phyloP scores from a whole-genome alignment of 2,797 vertebrate genomes.

The Halcyon smyrnensis region DNA sequence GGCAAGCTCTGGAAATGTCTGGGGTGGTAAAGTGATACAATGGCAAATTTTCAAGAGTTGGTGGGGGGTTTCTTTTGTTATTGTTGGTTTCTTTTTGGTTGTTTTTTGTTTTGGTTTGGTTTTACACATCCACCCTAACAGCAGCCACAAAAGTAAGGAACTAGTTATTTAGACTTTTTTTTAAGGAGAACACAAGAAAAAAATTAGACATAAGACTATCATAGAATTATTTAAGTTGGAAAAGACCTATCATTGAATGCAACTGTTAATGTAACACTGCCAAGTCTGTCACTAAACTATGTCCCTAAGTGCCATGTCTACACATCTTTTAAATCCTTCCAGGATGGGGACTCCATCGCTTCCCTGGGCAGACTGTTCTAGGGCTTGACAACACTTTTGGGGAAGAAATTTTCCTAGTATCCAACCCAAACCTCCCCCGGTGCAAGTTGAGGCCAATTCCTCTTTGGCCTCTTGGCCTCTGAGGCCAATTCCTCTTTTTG shows the following conservation, averaged over 20 bases:
- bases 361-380: not conserved
- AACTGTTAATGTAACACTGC: not conserved
- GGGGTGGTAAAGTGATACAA: not conserved
- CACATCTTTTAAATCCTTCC: not conserved
- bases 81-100: not conserved
- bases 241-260: not conserved
- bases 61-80: too few species aligned
- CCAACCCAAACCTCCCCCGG: not conserved
- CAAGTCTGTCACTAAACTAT: not conserved
- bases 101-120: too few species aligned
- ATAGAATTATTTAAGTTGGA: not conserved
- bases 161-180: not conserved
- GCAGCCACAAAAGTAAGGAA: not conserved
- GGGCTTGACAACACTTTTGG: accelerated
- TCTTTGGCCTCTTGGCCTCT: too few species aligned
- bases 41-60: not conserved
- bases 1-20: not conserved
- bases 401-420: not conserved
- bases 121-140: not conserved
- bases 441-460: accelerated
- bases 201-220: not conserved
- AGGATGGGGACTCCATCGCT: not conserved
- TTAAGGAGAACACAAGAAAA: not conserved
- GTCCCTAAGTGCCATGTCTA: not conserved
- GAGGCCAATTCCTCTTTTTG: too few species aligned